Evolutionary conservation across 2,113 vertebrate genomes (phyloP).

Genomic region (Hirundichthys speculiger): DNA sequence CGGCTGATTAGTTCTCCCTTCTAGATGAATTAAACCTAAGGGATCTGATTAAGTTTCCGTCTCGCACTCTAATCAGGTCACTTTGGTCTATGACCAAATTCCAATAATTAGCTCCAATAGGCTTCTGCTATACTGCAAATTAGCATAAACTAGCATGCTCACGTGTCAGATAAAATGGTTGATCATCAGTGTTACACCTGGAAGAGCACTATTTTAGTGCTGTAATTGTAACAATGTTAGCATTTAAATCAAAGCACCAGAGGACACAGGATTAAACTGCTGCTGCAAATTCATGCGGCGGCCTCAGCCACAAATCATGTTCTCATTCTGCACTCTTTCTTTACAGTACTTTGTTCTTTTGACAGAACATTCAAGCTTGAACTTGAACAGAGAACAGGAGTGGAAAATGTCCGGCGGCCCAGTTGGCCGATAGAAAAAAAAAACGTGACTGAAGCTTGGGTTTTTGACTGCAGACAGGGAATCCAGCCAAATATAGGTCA

Average conservation of each 20-base stretch:
- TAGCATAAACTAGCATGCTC: no score
- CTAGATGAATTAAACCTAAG: no score
- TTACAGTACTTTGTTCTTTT: not conserved
- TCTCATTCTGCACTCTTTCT: not conserved
- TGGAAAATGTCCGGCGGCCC: not conserved
- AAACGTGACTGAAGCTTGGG: slow-evolving; percentile 1
- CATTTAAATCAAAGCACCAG: not conserved
- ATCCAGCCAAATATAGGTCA: slow-evolving; percentile 77
- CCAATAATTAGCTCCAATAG: no score
- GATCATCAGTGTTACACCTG: no score
- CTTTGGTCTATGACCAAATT: no score
- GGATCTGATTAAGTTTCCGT: no score
- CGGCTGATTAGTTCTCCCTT: no score
- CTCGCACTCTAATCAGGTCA: no score
- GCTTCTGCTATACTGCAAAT: no score
- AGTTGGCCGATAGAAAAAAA: slow-evolving; percentile 36
- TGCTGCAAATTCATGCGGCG: not conserved
- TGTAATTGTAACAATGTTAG: not conserved
- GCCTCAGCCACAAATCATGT: slow-evolving; percentile 7
- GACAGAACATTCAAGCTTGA: slow-evolving; percentile 3
- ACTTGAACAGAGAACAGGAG: slow-evolving; percentile 14
- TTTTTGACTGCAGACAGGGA: slow-evolving; percentile 56
- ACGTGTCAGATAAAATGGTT: no score
- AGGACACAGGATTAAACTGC: not conserved
- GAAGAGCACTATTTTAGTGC: no score